Evolutionary conservation across 2,113 vertebrate genomes (phyloP).

Genomic region (Mesitornis unicolor): DNA sequence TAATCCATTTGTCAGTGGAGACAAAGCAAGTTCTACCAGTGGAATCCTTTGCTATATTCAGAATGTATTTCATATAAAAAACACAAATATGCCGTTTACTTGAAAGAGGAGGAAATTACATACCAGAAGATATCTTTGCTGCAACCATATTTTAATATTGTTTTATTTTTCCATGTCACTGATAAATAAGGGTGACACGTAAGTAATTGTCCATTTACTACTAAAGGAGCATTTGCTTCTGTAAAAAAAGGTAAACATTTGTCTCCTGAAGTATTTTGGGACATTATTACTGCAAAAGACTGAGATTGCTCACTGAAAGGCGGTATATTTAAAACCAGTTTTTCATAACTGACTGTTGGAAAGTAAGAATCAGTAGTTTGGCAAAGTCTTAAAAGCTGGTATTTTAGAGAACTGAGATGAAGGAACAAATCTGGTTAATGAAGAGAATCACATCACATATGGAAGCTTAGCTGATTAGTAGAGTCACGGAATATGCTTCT

Average conservation of each 20-base stretch:
- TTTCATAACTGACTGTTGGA: not conserved
- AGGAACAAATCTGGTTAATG: constrained; percentile 5
- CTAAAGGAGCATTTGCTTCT: not conserved
- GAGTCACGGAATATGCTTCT: not conserved
- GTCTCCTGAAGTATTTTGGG: not conserved
- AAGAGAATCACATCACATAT: not conserved
- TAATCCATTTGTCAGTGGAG: not conserved
- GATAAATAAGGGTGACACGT: not conserved
- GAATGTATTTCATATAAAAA: not conserved
- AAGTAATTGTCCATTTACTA: not conserved
- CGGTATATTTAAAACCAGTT: not conserved
- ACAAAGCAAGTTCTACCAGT: not conserved
- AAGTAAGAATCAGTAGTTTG: not conserved
- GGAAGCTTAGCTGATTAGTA: not conserved
- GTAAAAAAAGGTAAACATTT: not conserved
- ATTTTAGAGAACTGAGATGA: not conserved
- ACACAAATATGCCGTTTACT: not conserved
- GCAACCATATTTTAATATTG: not conserved
- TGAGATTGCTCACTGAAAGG: not conserved
- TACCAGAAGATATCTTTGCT: not conserved
- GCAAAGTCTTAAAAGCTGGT: not conserved
- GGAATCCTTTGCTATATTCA: not conserved
- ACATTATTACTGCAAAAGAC: not conserved
- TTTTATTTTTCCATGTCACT: not conserved
- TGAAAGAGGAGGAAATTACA: not conserved